phyloP scores from a whole-genome alignment of 2,888 invertebrate genomes.

The Volucella bombylans region DNA sequence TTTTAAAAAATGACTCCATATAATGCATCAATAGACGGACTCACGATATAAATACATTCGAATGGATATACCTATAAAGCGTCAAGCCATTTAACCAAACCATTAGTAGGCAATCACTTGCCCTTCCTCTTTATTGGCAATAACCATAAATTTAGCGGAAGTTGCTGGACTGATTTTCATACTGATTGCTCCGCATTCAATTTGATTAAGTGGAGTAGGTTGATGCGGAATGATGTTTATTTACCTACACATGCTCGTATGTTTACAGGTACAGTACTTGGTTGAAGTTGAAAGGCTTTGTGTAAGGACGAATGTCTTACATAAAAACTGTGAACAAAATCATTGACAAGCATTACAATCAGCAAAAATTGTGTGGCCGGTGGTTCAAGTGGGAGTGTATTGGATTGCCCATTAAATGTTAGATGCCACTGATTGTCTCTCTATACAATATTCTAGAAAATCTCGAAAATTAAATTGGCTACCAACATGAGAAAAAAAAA shows the following conservation, averaged over 20 bases:
- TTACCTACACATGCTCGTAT: background rate
- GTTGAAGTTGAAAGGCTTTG: too few relatives aligned
- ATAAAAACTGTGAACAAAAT: too few relatives aligned
- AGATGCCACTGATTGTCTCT: too few relatives aligned
- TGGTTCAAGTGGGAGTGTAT: too few relatives aligned
- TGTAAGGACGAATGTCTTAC: too few relatives aligned
- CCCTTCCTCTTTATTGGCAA: constrained; percentile 66
- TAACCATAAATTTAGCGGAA: constrained; percentile 63
- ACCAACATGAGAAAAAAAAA: too few relatives aligned
- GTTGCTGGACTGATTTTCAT: constrained; percentile 62
- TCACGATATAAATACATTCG: background rate
- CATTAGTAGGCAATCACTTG: constrained; percentile 64
- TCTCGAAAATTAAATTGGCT: too few relatives aligned
- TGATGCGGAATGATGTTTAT: background rate
- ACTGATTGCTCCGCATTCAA: constrained; percentile 64
- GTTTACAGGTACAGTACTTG: background rate
- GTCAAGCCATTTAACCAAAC: constrained; percentile 57
- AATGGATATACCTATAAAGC: constrained; percentile 10
- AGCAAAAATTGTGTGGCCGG: too few relatives aligned
- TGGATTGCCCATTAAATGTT: too few relatives aligned
- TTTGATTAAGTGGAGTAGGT: constrained; percentile 57
- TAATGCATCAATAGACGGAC: constrained; percentile 52
- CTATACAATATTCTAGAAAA: too few relatives aligned
- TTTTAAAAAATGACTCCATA: constrained; percentile 50
- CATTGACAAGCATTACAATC: too few relatives aligned